Evolutionary conservation across 2,113 vertebrate genomes (phyloP).

Genomic region (Petaurus breviceps): DNA sequence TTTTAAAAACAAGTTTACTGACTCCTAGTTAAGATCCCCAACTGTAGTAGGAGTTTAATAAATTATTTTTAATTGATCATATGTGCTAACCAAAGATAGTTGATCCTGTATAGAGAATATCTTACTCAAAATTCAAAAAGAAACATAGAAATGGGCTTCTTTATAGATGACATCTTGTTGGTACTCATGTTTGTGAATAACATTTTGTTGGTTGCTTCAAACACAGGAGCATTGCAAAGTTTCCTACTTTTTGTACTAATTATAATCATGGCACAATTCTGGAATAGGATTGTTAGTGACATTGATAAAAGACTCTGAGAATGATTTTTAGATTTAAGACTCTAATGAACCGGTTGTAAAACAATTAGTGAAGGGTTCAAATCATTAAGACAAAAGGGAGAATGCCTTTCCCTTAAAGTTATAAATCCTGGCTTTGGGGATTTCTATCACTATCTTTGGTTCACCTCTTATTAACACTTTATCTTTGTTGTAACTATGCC

Average conservation of each 20-base stretch:
- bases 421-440: background rate
- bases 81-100: background rate
- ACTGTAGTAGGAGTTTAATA: background rate
- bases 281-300: background rate
- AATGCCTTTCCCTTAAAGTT: constrained; percentile 20
- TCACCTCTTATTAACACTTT: background rate
- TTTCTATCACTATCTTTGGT: background rate
- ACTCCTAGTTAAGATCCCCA: background rate
- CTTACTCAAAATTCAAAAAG: background rate
- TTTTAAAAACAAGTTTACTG: background rate
- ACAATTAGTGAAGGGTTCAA: background rate
- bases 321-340: constrained; percentile 26
- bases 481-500: background rate
- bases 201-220: background rate
- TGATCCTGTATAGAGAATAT: background rate
- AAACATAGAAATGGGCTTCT: background rate
- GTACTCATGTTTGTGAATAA: background rate
- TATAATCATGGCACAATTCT: background rate
- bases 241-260: background rate
- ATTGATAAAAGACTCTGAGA: background rate
- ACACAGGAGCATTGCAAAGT: background rate
- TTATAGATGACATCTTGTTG: background rate
- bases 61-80: background rate
- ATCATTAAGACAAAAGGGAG: constrained; percentile 6
- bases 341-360: constrained; percentile 26